phyloP scores from a whole-genome alignment of 2,113 vertebrate genomes.

The Larimichthys polyactis region DNA sequence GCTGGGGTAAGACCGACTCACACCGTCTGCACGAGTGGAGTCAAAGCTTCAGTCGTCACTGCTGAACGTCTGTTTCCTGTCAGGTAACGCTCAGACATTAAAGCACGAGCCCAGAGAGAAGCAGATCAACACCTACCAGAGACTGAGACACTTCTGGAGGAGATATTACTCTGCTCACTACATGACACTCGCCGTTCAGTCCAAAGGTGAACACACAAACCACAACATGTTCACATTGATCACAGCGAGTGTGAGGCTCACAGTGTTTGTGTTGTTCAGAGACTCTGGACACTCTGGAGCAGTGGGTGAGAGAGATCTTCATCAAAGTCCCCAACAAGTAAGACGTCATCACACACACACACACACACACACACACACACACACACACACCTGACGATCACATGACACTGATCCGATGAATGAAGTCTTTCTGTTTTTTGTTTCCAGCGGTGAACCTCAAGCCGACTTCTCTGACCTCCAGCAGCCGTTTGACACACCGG shows the following conservation, averaged over 20 bases:
- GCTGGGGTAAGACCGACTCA: constrained; percentile 88
- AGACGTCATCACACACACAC: constrained; percentile 65
- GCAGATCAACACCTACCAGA: constrained; percentile 91
- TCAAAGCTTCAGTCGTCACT: not conserved
- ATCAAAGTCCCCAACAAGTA: constrained; percentile 95
- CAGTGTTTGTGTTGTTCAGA: constrained; percentile 79
- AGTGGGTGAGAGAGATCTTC: constrained; percentile 96
- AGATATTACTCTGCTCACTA: constrained; percentile 95
- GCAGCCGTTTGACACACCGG: constrained; percentile 93
- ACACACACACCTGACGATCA: no score
- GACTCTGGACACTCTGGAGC: constrained; percentile 94
- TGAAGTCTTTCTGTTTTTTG: not conserved
- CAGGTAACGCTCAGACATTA: constrained; percentile 95
- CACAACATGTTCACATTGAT: not conserved
- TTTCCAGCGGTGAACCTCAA: constrained; percentile 86
- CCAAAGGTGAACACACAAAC: constrained; percentile 87
- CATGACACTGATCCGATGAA: not conserved
- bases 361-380: not conserved
- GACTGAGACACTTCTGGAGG: constrained; percentile 93
- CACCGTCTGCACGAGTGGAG: no score
- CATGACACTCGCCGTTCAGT: constrained; percentile 96
- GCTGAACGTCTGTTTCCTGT: not conserved
- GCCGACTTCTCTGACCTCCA: constrained; percentile 91
- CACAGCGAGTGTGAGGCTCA: not conserved
- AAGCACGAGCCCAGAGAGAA: constrained; percentile 92